phyloP scores from a whole-genome alignment of 35 echinoderm and acorn worm species.

The Amphiura filiformis region DNA sequence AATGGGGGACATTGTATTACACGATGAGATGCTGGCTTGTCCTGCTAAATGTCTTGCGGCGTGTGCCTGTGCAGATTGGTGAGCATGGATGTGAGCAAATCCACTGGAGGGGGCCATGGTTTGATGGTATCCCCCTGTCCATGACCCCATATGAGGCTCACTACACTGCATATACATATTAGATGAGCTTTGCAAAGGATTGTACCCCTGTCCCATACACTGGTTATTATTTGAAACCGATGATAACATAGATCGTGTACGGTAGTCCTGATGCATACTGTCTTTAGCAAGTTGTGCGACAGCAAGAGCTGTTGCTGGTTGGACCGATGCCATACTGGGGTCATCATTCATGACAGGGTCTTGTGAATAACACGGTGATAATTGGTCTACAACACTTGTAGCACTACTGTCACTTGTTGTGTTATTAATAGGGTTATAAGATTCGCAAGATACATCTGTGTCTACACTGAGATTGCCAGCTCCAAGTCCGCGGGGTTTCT shows the following conservation, averaged over 20 bases:
- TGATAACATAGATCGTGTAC: constrained; percentile 42
- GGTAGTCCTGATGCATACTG: constrained; percentile 66
- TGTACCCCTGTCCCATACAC: constrained; percentile 52
- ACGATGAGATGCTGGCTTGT: constrained; percentile 64
- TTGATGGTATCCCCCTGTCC: constrained; percentile 72
- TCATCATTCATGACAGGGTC: constrained; percentile 67
- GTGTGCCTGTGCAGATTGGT: constrained; percentile 65
- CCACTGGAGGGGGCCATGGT: constrained; percentile 30
- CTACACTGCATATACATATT: constrained; percentile 85
- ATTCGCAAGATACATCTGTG: constrained; percentile 42
- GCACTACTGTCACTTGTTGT: constrained; percentile 28
- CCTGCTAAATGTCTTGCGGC: constrained; percentile 62
- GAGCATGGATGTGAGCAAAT: constrained; percentile 43
- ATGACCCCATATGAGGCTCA: constrained; percentile 64
- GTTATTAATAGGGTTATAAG: constrained; percentile 54
- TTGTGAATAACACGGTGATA: constrained; percentile 82
- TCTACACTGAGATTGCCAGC: constrained; percentile 45
- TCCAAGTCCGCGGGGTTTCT: constrained; percentile 35
- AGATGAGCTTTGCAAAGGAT: constrained; percentile 47
- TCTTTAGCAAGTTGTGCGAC: constrained; percentile 98
- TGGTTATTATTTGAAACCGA: constrained; percentile 43
- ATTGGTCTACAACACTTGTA: constrained; percentile 64
- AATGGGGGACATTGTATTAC: constrained; percentile 77
- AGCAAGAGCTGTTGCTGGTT: constrained; percentile 90
- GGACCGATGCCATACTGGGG: constrained; percentile 54